These are phyloP conservation scores for Anastrepha obliqua DNA, from an alignment of 1,140 invertebrate species.

Conservation along the genomic window DNA sequence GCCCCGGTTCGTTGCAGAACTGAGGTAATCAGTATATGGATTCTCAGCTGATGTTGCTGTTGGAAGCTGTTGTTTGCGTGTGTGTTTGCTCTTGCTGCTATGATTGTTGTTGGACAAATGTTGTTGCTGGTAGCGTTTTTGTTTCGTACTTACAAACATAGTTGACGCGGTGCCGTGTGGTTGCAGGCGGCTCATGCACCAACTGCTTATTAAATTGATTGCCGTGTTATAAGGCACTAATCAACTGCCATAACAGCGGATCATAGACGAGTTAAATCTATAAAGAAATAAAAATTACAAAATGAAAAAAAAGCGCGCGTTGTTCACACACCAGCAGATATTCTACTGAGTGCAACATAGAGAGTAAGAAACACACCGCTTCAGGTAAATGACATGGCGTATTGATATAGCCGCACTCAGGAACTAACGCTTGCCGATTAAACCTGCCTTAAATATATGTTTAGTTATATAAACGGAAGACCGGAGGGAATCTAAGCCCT, in stretches of 20 bases:
- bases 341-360: neutral
- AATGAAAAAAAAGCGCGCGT: neutral
- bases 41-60: neutral
- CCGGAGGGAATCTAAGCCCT: no score
- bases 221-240: conserved; percentile 60
- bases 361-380: neutral
- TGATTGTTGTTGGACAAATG: neutral
- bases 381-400: neutral
- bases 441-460: no score
- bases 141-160: neutral
- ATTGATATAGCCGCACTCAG: no score
- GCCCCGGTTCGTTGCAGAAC: neutral
- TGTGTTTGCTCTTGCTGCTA: neutral
- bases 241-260: conserved; percentile 56
- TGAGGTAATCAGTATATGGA: conserved; percentile 40
- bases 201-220: conserved; percentile 59
- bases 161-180: conserved; percentile 23
- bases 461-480: no score
- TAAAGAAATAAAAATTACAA: conserved; percentile 44
- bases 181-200: conserved; percentile 44
- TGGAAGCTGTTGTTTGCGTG: conserved; percentile 30
- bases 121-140: conserved; percentile 11
- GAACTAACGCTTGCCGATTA: no score
- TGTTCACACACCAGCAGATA: neutral
- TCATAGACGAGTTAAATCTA: conserved; percentile 48